phyloP scores from a whole-genome alignment of 2,113 vertebrate species.

The Gymnorhina tibicen region DNA sequence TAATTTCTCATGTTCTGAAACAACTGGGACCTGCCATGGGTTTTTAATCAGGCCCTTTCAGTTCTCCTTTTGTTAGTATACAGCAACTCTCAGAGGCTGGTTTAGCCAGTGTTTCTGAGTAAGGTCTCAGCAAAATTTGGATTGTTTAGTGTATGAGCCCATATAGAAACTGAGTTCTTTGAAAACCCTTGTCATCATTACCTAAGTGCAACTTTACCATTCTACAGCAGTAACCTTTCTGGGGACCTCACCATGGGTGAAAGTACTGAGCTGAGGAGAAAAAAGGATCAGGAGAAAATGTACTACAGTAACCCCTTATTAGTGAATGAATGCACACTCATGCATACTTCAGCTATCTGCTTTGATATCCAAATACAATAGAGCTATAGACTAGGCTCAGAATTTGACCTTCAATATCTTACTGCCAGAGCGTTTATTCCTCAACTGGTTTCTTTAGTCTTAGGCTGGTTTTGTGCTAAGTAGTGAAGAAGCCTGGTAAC shows the following conservation, averaged over 20 bases:
- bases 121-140: background rate
- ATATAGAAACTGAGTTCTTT: background rate
- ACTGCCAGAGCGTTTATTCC: background rate
- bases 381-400: background rate
- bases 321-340: slow-evolving; percentile 2
- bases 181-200: background rate
- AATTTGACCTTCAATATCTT: slow-evolving; percentile 36
- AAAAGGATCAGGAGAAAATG: background rate
- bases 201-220: background rate
- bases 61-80: background rate
- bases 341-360: slow-evolving; percentile 34
- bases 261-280: background rate
- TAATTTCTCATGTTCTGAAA: background rate
- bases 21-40: background rate
- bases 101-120: background rate
- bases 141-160: background rate
- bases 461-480: background rate
- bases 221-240: background rate
- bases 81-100: background rate
- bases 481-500: background rate
- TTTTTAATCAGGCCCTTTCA: background rate
- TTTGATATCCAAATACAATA: slow-evolving; percentile 32
- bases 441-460: background rate
- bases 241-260: background rate
- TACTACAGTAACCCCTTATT: background rate